These are phyloP conservation scores for Mormyrus proboscirostris DNA, from an alignment of 2,797 vertebrate genomes.

Conservation along the genomic window DNA sequence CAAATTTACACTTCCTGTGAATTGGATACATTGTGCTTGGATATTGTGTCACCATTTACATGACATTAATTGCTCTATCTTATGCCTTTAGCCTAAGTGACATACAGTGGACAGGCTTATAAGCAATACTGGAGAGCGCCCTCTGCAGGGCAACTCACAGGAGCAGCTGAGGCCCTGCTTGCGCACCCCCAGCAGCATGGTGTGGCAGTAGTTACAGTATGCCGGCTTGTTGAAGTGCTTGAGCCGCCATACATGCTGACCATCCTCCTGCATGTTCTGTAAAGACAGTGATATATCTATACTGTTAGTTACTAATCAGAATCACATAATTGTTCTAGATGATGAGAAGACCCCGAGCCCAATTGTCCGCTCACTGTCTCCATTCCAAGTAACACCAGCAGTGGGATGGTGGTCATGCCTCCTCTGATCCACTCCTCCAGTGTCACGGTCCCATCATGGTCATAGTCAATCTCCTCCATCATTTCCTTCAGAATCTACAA, in stretches of 20 bases:
- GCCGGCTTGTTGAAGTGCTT: constrained; percentile 96
- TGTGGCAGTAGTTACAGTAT: constrained; percentile 90
- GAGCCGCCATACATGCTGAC: constrained; percentile 84
- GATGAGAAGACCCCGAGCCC: neutral
- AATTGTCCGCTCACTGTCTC: constrained; percentile 63
- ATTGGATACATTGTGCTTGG: neutral
- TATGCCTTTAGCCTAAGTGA: neutral
- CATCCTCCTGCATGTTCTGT: constrained; percentile 81
- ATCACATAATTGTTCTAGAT: neutral
- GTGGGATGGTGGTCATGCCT: constrained; percentile 87
- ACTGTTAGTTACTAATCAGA: neutral
- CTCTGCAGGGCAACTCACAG: constrained; percentile 60
- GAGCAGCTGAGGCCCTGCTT: constrained; percentile 92
- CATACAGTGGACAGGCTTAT: neutral
- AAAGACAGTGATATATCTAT: neutral
- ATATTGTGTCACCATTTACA: neutral
- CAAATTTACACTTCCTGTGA: neutral
- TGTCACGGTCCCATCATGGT: constrained; percentile 79
- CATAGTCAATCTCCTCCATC: constrained; percentile 87
- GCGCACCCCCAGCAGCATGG: constrained; percentile 84
- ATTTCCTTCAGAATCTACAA: constrained; percentile 83
- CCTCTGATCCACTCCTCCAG: constrained; percentile 91
- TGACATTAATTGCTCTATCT: neutral
- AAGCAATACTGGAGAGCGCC: neutral
- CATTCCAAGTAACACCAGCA: constrained; percentile 88